Conservation (phyloP, 2,113 vertebrate species). For the western clawed frog (Xenopus tropicalis) region DNA sequence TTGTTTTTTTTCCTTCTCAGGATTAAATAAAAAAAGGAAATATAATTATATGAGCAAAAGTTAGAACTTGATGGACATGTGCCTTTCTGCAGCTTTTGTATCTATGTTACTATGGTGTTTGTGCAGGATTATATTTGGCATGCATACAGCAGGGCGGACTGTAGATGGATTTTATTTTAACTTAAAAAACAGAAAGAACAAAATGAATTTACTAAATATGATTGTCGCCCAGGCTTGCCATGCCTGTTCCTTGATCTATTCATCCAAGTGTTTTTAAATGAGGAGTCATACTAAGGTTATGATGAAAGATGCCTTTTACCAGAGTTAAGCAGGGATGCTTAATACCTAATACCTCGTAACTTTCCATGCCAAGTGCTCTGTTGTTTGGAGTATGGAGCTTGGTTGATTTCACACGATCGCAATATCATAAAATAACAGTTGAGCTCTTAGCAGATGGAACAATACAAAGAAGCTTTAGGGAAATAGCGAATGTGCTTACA, state of each 20-base stretch:
- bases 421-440: slow-evolving; percentile 16
- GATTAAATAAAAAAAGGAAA: too few relatives aligned
- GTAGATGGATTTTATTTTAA: background rate
- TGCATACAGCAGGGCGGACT: background rate
- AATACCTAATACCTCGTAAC: slow-evolving; percentile 25
- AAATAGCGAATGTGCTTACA: slow-evolving; percentile 44
- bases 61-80: background rate
- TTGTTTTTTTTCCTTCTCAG: too few relatives aligned
- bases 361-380: slow-evolving; percentile 47
- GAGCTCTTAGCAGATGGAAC: slow-evolving; percentile 46
- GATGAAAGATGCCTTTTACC: slow-evolving; percentile 61
- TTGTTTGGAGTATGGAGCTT: slow-evolving; percentile 45
- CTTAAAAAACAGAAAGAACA: slow-evolving; percentile 48
- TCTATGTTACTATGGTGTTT: background rate
- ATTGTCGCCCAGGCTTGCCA: slow-evolving; percentile 58
- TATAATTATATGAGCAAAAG: background rate
- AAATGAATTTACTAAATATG: slow-evolving; percentile 61
- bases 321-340: slow-evolving; percentile 52
- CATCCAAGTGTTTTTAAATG: slow-evolving; percentile 63
- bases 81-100: background rate
- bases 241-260: slow-evolving; percentile 54
- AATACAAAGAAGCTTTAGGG: slow-evolving; percentile 30
- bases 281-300: slow-evolving; percentile 48
- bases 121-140: background rate
- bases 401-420: slow-evolving; percentile 34